Evolutionary conservation across 2,888 invertebrate genomes (phyloP).

Genomic region (Dusona sp.): DNA sequence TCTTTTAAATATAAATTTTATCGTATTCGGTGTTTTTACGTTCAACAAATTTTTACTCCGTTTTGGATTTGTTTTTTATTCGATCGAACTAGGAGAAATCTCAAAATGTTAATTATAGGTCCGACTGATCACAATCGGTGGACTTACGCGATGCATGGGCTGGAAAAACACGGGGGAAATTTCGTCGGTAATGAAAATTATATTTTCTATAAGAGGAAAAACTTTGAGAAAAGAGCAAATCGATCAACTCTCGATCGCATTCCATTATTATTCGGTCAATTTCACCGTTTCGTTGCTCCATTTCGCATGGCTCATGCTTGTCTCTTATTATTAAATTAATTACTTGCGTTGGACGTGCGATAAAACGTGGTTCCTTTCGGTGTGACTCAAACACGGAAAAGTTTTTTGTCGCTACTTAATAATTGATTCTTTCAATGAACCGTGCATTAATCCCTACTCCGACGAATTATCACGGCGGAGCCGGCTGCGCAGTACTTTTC

Average conservation of each 20-base stretch:
- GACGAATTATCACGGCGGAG: constrained; percentile 4
- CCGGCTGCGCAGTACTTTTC: constrained; percentile 37
- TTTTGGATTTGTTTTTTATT: background rate
- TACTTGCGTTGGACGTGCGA: background rate
- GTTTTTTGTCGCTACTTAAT: background rate
- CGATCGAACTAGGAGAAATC: background rate
- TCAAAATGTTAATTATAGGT: constrained; percentile 62
- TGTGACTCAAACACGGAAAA: background rate
- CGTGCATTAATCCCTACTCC: constrained; percentile 27
- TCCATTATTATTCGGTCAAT: background rate
- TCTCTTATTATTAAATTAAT: background rate
- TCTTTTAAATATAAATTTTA: background rate
- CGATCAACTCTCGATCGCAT: background rate
- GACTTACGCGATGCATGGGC: constrained; percentile 77
- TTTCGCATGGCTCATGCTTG: background rate
- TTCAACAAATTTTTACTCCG: background rate
- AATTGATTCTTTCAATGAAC: background rate
- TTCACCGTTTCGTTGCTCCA: background rate
- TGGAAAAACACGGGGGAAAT: constrained; percentile 78
- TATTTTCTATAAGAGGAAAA: background rate
- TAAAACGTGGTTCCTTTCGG: background rate
- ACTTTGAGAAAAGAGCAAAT: background rate
- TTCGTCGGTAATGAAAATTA: constrained; percentile 74
- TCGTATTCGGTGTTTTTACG: background rate
- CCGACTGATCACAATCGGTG: constrained; percentile 78